Percentiles rank a stretch among this genome's conserved stretches.
phyloP scores from a whole-genome alignment of 2,888 invertebrate species.

The Cryptosula pallasiana region DNA sequence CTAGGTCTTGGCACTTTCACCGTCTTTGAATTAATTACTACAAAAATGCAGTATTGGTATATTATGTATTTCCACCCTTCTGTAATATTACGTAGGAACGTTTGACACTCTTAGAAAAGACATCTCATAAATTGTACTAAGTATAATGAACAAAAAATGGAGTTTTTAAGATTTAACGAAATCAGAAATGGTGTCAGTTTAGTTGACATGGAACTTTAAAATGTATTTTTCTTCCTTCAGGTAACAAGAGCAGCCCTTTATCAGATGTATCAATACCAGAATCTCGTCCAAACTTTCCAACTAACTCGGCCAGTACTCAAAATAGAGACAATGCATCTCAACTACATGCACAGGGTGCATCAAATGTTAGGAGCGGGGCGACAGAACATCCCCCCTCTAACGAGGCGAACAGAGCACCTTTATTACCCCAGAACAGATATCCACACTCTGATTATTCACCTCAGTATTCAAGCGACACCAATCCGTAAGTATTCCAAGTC shows the following conservation, averaged over 20 bases:
- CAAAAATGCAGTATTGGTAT: too few species aligned
- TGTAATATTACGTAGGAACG: too few species aligned
- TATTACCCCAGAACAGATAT: neutral
- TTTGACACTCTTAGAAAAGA: too few species aligned
- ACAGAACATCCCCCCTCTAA: neutral
- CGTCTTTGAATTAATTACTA: too few species aligned
- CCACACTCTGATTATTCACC: neutral
- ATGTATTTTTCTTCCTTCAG: neutral
- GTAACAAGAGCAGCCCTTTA: conserved; percentile 17
- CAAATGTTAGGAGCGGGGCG: neutral
- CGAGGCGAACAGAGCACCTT: neutral
- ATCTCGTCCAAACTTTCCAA: conserved; percentile 13
- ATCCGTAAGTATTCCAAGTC: conserved; percentile 18
- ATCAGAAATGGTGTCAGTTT: too few species aligned
- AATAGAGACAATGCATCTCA: conserved; percentile 12
- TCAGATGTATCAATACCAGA: conserved; percentile 20
- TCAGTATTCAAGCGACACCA: neutral
- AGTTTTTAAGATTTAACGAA: too few species aligned
- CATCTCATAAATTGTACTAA: too few species aligned
- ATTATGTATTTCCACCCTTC: too few species aligned
- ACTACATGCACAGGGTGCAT: neutral
- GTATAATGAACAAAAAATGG: too few species aligned
- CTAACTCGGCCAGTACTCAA: neutral
- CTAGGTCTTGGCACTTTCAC: too few species aligned
- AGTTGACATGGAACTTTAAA: neutral